Percentiles rank a stretch among this genome's conserved stretches.
Conservation (phyloP, 2,797 vertebrate species). For the Buceros bicornis region DNA sequence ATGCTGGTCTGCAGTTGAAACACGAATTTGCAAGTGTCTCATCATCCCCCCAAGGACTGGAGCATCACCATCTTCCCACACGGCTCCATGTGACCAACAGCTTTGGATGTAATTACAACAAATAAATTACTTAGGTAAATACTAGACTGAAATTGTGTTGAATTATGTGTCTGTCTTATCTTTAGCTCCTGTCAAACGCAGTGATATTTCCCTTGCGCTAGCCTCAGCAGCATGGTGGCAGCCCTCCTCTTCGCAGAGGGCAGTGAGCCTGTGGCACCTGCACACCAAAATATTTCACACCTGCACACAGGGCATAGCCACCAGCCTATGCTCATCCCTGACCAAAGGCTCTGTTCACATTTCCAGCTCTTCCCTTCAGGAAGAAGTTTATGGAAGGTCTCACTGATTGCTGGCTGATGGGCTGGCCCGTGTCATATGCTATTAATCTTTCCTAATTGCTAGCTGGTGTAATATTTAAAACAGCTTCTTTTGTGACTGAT, state of each 20-base stretch:
- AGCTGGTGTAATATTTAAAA: background rate
- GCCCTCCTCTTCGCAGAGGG: background rate
- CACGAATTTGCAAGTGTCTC: background rate
- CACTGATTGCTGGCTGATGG: accelerated
- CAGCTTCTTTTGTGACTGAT: background rate
- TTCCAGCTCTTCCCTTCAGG: background rate
- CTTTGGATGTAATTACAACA: background rate
- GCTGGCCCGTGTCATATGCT: background rate
- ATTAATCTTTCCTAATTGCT: background rate
- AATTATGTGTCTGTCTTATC: background rate
- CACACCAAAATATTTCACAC: accelerated
- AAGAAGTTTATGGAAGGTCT: background rate
- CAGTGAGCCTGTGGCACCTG: background rate
- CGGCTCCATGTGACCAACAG: background rate
- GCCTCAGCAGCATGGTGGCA: background rate
- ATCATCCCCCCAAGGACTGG: accelerated
- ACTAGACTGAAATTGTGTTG: background rate
- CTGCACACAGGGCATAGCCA: background rate
- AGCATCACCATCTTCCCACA: accelerated
- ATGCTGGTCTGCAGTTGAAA: background rate
- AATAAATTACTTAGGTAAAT: background rate
- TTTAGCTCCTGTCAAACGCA: background rate
- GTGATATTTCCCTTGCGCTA: background rate
- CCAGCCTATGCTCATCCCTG: background rate
- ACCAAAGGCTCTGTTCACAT: background rate